A percentile compares a stretch with the other conserved stretches of the same genome.
Evolutionary conservation across 2,113 vertebrate species (phyloP).

Genomic region (Rhabdomys dilectus): DNA sequence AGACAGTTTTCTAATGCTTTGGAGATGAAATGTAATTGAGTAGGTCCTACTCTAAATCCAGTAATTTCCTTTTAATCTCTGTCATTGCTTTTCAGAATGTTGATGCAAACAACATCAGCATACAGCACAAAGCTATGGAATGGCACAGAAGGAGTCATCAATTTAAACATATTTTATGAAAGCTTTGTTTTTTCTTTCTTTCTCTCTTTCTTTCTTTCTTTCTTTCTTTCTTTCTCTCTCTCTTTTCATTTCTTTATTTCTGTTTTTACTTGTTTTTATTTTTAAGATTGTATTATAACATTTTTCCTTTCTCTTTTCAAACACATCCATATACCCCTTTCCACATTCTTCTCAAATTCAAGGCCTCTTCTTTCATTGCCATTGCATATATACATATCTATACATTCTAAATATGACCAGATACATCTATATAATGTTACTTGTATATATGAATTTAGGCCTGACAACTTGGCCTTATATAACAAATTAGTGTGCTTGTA

Average conservation of each 20-base stretch:
- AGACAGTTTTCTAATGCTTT: not conserved
- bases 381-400: not conserved
- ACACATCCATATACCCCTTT: not conserved
- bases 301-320: not conserved
- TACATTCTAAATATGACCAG: not conserved
- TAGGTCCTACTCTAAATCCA: not conserved
- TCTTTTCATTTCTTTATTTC: not conserved
- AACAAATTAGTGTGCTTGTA: not conserved
- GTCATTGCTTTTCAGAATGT: not conserved
- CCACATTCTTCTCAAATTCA: not conserved
- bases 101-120: slow-evolving; percentile 38
- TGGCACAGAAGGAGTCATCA: slow-evolving; percentile 3
- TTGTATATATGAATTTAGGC: not conserved
- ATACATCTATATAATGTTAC: not conserved
- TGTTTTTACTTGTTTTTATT: not conserved
- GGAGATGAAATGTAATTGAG: not conserved
- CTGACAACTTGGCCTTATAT: not conserved
- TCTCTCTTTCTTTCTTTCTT: too few relatives aligned
- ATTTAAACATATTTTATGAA: slow-evolving; percentile 21
- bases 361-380: too few relatives aligned
- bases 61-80: not conserved
- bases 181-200: not conserved
- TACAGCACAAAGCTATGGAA: slow-evolving; percentile 5
- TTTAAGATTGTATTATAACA: not conserved
- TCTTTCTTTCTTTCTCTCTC: too few relatives aligned